phyloP scores from a whole-genome alignment of 2,113 vertebrate species.

The Microcebus tavaratra region DNA sequence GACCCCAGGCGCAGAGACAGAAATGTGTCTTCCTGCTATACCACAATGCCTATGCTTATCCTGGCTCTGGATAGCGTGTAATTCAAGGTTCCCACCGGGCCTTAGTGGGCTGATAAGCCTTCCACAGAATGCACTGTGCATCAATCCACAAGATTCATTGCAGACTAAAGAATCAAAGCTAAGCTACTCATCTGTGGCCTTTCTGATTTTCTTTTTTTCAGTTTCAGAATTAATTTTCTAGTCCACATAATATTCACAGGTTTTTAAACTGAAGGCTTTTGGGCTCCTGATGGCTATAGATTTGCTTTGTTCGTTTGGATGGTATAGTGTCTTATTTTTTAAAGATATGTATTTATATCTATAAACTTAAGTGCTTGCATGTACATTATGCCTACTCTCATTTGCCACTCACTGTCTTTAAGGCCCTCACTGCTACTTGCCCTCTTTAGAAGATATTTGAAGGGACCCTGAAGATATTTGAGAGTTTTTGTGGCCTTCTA shows the following conservation, averaged over 20 bases:
- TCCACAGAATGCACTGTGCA: neutral
- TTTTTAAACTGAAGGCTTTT: neutral
- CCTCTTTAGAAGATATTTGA: neutral
- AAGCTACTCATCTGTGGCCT: neutral
- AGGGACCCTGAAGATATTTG: neutral
- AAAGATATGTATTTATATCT: neutral
- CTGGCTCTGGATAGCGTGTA: neutral
- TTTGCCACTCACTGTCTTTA: neutral
- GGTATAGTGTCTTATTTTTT: neutral
- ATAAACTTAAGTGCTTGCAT: neutral
- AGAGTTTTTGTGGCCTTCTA: neutral
- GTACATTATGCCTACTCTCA: neutral
- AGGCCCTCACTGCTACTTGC: neutral
- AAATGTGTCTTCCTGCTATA: neutral
- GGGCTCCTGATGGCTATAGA: neutral
- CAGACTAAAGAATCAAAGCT: neutral
- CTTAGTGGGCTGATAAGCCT: neutral
- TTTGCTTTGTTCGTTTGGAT: neutral
- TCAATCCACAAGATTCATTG: neutral
- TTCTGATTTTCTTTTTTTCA: neutral
- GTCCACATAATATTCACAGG: neutral
- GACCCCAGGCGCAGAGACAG: neutral
- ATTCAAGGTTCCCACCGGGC: neutral
- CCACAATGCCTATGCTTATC: neutral
- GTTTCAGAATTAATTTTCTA: constrained; percentile 31